Evolutionary conservation across 2,888 invertebrate species (phyloP).

Genomic region (Bhutanitis thaidina): DNA sequence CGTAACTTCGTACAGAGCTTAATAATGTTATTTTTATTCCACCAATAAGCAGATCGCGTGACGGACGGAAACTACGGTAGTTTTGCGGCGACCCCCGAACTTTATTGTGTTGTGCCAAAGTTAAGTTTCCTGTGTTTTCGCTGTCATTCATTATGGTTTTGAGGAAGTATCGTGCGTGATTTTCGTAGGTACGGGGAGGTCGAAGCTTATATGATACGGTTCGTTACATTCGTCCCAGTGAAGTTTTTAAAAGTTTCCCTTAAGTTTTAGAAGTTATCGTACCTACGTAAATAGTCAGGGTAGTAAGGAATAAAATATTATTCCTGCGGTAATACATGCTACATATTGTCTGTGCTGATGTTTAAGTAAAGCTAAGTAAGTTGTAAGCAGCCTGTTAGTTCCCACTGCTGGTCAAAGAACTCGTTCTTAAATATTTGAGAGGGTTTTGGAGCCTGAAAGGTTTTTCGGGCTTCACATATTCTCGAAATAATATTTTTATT

Average conservation of each 20-base stretch:
- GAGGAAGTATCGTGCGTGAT: constrained; percentile 10
- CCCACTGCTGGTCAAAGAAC: too few relatives aligned
- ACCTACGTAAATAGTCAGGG: not conserved
- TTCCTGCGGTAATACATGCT: too few relatives aligned
- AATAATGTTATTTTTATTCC: constrained; percentile 32
- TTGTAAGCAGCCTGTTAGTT: too few relatives aligned
- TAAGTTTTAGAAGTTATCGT: not conserved
- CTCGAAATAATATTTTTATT: too few relatives aligned
- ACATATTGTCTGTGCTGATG: too few relatives aligned
- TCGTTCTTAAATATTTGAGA: too few relatives aligned
- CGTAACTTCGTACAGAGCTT: constrained; percentile 26
- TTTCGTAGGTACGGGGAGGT: constrained; percentile 6
- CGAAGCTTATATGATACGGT: constrained; percentile 4
- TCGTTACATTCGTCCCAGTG: constrained; percentile 3
- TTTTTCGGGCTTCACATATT: too few relatives aligned
- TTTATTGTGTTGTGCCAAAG: constrained; percentile 21
- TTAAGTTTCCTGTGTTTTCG: constrained; percentile 20
- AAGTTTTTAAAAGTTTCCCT: constrained; percentile 1
- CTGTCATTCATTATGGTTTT: not conserved
- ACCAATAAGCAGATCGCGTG: constrained; percentile 34
- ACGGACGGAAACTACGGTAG: constrained; percentile 25
- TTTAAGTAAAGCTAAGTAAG: too few relatives aligned
- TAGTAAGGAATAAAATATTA: too few relatives aligned
- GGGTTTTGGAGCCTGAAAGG: too few relatives aligned
- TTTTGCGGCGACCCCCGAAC: constrained; percentile 2